Evolutionary conservation across 2,888 invertebrate species (phyloP), one percentile per base, ranked within the genome.

Genomic region (Melinopterus prodromus): DNA sequence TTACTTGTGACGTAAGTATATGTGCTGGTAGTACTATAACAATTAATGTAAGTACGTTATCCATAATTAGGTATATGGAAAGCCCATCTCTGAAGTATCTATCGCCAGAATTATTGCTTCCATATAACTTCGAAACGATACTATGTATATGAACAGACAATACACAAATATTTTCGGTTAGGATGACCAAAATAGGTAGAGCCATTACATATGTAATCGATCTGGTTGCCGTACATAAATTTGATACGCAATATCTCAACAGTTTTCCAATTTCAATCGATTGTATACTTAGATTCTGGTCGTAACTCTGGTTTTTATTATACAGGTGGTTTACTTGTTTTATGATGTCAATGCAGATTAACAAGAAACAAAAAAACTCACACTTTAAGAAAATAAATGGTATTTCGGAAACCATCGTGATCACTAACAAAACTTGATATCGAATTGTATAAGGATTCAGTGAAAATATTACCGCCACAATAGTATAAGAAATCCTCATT

Each of bases 81-180:
- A 76, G 70, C 35, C 35, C 35, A 76, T 76, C 71, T 38, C 69
- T 71, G 53, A 79, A 77, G 38, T 76, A 77, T 76, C 76, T 71
- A 77, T 70, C 76, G 37, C 76, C 53, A 6, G 79, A 69, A 38
- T 76, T 79, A 38, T 71, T 79, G 69, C 79, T 76, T 14, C 70
- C 76, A 70, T 79, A 79, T 14, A 35, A 14, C 26, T 79, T 79
- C n/a, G 79, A 79, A 71, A 79, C 76, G 12, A 79, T 53, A 69
- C 72, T 79, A 16, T 79, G 79, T 15, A 36, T 74, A 35, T 79
- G 79, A 16, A 79, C 37, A n/a, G 77, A 77, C 16, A 77, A 36
- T 14, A 77, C 9, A 15, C 35, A 14, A 9, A 77, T 16, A 16
- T 16, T 16, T 15, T 79, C 79, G 3, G 74, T 0, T 15, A 78